A percentile compares a stretch with the other conserved stretches of the same genome.
Evolutionary conservation across 2,797 vertebrate species (phyloP).

Genomic region (Rhinatrema bivittatum): DNA sequence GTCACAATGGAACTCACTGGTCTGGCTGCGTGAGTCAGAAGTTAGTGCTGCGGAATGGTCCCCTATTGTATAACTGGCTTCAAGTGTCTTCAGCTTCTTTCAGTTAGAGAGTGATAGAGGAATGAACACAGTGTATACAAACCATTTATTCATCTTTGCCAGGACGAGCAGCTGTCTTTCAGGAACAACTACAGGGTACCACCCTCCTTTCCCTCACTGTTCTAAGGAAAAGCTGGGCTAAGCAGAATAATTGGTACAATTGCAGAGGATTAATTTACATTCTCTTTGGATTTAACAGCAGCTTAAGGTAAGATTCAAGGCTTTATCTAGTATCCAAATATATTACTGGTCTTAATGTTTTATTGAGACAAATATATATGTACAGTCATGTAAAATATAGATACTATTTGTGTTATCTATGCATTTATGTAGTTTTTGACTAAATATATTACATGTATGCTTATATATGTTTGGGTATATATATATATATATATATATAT

Average conservation of each 20-base stretch:
- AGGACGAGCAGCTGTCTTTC: constrained; percentile 40
- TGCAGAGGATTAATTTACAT: constrained; percentile 22
- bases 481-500: neutral
- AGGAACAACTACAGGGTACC: constrained; percentile 32
- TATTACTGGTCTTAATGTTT: neutral
- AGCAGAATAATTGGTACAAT: constrained; percentile 30
- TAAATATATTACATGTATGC: neutral
- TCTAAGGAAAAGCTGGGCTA: constrained; percentile 29
- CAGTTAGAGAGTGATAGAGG: constrained; percentile 38
- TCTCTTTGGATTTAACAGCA: constrained; percentile 26
- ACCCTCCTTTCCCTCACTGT: constrained; percentile 30
- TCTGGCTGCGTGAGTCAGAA: constrained; percentile 20
- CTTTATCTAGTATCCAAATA: constrained; percentile 15
- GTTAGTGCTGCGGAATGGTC: constrained; percentile 20
- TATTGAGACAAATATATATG: no score
- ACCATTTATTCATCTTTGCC: constrained; percentile 34
- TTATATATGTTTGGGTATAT: neutral
- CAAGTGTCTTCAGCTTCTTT: constrained; percentile 34
- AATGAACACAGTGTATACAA: constrained; percentile 40
- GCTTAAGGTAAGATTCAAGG: constrained; percentile 42
- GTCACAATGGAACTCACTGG: constrained; percentile 1
- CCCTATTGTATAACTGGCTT: constrained; percentile 19
- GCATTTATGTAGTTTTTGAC: no score
- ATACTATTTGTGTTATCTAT: no score
- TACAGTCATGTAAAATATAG: no score